Percentiles rank a stretch among this genome's conserved stretches.
phyloP scores from a whole-genome alignment of 2,113 vertebrate genomes.

The Peromyscus maniculatus region DNA sequence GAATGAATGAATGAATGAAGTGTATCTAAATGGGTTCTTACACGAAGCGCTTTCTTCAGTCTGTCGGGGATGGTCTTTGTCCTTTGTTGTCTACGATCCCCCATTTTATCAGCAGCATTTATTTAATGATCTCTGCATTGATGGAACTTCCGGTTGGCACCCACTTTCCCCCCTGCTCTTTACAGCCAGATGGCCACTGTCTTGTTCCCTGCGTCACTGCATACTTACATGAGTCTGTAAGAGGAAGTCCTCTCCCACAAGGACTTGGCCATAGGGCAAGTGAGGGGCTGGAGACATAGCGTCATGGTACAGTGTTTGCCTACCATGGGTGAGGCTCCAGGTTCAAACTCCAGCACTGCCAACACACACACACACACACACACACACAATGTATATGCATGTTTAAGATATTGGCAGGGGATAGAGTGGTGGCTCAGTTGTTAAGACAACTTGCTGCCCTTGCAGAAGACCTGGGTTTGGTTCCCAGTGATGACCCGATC shows the following conservation, averaged over 20 bases:
- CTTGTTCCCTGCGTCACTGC: background rate
- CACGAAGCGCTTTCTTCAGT: background rate
- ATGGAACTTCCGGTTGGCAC: too few species aligned
- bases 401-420: background rate
- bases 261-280: background rate
- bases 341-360: background rate
- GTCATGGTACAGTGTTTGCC: background rate
- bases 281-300: background rate
- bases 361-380: background rate
- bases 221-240: background rate
- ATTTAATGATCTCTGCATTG: background rate
- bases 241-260: background rate
- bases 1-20: too few species aligned
- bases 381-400: background rate
- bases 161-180: background rate
- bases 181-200: background rate
- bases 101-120: rapidly evolving
- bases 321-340: background rate
- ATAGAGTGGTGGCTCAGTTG: background rate
- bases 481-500: background rate
- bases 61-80: background rate
- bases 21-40: too few species aligned
- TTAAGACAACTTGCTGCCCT: background rate
- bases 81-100: background rate
- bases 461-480: background rate